These are phyloP conservation scores for Danaus plexippus DNA, from an alignment of 1,140 invertebrate species.

Conservation along the genomic window DNA sequence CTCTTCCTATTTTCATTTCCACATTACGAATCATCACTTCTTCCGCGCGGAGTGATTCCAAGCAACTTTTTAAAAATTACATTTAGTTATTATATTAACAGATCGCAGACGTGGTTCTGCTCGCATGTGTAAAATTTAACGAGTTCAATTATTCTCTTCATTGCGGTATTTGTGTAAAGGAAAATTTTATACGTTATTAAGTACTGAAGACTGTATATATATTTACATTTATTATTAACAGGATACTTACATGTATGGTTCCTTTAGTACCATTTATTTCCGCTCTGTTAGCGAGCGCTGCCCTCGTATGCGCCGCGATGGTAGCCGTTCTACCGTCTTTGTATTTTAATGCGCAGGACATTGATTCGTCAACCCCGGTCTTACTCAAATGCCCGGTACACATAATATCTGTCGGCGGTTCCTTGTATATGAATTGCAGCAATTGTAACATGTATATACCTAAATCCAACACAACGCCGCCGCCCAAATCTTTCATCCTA, in stretches of 20 bases:
- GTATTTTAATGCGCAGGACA: constrained; percentile 77
- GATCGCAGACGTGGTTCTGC: no score
- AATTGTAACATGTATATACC: constrained; percentile 88
- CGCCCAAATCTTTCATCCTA: constrained; percentile 76
- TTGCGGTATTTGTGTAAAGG: neutral
- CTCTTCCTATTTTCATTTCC: no score
- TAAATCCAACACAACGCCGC: constrained; percentile 85
- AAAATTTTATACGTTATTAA: constrained; percentile 1
- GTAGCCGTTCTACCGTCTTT: constrained; percentile 76
- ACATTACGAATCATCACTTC: no score
- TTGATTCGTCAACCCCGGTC: constrained; percentile 78
- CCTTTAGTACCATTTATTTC: constrained; percentile 81
- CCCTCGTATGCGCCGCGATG: constrained; percentile 72
- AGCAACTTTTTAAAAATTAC: no score
- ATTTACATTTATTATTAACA: neutral
- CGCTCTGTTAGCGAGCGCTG: constrained; percentile 76
- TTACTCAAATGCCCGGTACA: constrained; percentile 78
- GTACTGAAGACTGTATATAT: neutral
- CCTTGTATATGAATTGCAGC: constrained; percentile 77
- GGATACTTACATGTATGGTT: constrained; percentile 71
- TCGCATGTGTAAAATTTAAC: no score
- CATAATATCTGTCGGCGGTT: constrained; percentile 74
- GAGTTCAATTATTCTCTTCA: no score
- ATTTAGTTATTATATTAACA: neutral
- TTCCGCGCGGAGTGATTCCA: no score